Percentiles rank a stretch among this genome's conserved stretches.
Conservation (phyloP, 2,888 invertebrate genomes). For the Alviniconcha strummeri region DNA sequence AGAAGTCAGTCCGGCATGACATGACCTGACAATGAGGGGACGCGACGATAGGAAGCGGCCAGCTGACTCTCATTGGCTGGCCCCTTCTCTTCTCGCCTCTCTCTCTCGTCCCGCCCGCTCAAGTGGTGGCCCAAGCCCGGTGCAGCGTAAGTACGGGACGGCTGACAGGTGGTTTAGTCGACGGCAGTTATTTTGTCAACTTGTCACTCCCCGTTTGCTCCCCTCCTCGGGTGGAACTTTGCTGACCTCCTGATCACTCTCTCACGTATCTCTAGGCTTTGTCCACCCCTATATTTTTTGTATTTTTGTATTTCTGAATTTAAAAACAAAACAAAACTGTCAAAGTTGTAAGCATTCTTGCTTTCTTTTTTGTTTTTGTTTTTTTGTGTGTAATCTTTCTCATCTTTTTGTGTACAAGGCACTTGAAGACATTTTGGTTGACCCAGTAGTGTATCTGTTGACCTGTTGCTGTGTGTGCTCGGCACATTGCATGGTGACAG, state of each 20-base stretch:
- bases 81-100: constrained; percentile 38
- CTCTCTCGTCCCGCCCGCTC: constrained; percentile 26
- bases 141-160: constrained; percentile 35
- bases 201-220: constrained; percentile 15
- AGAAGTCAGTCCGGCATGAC: constrained; percentile 31
- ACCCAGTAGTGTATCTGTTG: too few relatives aligned
- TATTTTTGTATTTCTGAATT: too few relatives aligned
- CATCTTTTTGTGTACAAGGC: background rate
- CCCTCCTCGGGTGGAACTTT: constrained; percentile 26
- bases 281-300: background rate
- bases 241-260: constrained; percentile 29
- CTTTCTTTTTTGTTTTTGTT: background rate
- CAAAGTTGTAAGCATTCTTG: background rate
- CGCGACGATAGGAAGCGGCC: constrained; percentile 37
- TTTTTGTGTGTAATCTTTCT: background rate
- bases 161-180: constrained; percentile 29
- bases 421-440: too few relatives aligned
- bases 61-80: constrained; percentile 31
- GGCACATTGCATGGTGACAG: background rate
- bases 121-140: constrained; percentile 28
- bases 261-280: background rate
- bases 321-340: too few relatives aligned
- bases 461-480: too few relatives aligned
- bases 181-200: background rate
- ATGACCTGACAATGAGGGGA: constrained; percentile 30